Percentiles rank a stretch among this genome's conserved stretches.
These are phyloP conservation scores for Enteromius fasciolatus DNA, from an alignment of 2,797 vertebrate genomes.

Conservation along the genomic window DNA sequence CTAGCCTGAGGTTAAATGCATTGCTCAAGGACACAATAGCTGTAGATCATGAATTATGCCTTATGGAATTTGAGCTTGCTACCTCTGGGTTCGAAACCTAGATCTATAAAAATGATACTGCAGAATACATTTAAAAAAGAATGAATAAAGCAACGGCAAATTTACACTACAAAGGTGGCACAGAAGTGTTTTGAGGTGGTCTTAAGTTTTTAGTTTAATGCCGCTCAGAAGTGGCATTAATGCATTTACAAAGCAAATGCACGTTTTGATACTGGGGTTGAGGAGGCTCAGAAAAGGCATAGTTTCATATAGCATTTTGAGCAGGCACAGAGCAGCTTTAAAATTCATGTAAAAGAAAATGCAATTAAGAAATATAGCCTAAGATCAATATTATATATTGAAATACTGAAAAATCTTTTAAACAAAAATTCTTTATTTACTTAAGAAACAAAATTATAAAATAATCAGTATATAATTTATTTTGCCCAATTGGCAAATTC, in stretches of 20 bases:
- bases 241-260: background rate
- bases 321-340: background rate
- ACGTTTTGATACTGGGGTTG: background rate
- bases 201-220: background rate
- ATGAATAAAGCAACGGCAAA: background rate
- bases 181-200: background rate
- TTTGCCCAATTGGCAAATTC: background rate
- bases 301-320: background rate
- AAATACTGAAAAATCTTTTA: background rate
- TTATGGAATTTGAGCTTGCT: background rate
- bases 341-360: background rate
- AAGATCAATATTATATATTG: background rate
- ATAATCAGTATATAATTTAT: background rate
- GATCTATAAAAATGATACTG: background rate
- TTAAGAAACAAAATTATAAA: background rate
- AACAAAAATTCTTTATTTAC: background rate
- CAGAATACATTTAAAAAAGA: background rate
- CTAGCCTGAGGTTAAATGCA: background rate
- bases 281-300: too few species aligned
- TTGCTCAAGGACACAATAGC: conserved; percentile 14
- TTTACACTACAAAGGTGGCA: background rate
- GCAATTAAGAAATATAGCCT: background rate
- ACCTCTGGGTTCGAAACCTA: background rate
- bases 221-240: background rate
- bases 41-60: background rate